These are phyloP conservation scores for Pomatostomus ruficeps DNA, from an alignment of 2,113 vertebrate species.

Conservation along the genomic window DNA sequence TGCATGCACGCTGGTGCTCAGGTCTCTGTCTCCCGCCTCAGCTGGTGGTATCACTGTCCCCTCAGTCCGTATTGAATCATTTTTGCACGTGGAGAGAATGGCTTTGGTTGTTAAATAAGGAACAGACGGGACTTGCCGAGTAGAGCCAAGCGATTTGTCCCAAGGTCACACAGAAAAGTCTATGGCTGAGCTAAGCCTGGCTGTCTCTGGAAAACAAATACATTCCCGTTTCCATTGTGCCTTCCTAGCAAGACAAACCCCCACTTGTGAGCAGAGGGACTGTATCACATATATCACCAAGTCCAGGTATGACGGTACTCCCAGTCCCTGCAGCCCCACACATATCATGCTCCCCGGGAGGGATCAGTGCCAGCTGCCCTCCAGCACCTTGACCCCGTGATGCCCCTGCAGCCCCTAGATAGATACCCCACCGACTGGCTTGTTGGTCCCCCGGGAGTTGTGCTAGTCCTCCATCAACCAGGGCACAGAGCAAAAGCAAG, in stretches of 20 bases:
- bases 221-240: neutral
- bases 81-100: neutral
- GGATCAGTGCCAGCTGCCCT: neutral
- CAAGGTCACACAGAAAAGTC: conserved; percentile 58
- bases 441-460: neutral
- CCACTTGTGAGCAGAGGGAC: neutral
- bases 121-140: neutral
- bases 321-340: neutral
- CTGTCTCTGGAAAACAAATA: neutral
- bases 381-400: neutral
- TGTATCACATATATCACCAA: neutral
- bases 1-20: neutral
- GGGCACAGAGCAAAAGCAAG: neutral
- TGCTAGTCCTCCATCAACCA: neutral
- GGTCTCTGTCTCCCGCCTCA: neutral
- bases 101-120: neutral
- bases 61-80: neutral
- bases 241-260: neutral
- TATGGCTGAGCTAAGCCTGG: neutral
- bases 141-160: conserved; percentile 9
- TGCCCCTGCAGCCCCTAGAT: neutral
- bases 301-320: neutral
- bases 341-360: neutral
- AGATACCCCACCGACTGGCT: neutral
- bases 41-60: neutral